Evolutionary conservation across 2,113 vertebrate genomes (phyloP).

Genomic region (Phalacrocorax pelagicus): DNA sequence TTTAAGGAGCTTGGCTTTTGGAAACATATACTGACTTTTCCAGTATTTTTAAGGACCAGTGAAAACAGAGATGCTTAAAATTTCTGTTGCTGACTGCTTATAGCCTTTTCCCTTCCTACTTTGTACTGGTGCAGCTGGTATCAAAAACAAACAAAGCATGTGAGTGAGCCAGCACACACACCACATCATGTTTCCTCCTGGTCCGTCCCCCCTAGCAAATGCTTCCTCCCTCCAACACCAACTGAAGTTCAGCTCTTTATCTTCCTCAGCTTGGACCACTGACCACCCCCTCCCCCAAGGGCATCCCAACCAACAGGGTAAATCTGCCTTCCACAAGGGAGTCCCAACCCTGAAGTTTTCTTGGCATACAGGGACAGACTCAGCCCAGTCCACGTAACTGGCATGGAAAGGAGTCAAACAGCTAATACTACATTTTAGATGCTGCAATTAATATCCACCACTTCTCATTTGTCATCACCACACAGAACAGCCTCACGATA

Average conservation of each 20-base stretch:
- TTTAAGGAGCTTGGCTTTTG: neutral
- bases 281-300: rapidly evolving
- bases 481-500: neutral
- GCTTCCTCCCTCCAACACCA: neutral
- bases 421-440: neutral
- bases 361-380: neutral
- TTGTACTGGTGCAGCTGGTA: neutral
- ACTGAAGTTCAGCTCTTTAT: neutral
- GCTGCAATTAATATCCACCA: neutral
- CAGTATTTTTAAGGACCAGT: neutral
- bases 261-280: neutral
- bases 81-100: neutral
- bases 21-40: neutral
- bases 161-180: neutral
- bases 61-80: neutral
- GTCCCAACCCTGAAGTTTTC: neutral
- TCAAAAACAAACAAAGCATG: neutral
- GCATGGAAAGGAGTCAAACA: neutral
- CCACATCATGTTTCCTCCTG: neutral
- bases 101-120: neutral
- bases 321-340: neutral
- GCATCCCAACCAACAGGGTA: neutral
- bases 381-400: neutral
- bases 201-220: neutral
- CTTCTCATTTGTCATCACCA: neutral